These are phyloP conservation scores for Myodes glareolus DNA, from an alignment of 2,113 vertebrate genomes.

Conservation along the genomic window DNA sequence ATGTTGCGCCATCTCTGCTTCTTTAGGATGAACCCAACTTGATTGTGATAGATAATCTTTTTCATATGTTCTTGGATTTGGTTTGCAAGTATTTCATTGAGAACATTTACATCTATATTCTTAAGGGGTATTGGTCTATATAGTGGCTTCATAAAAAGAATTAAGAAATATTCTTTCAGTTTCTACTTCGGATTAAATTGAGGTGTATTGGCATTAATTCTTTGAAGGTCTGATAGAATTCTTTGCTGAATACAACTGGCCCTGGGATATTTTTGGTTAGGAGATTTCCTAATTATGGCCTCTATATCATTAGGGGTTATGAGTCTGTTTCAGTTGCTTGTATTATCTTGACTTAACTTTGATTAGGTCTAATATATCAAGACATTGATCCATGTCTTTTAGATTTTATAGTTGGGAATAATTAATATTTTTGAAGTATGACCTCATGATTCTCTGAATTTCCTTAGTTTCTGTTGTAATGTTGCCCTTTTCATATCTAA, in stretches of 20 bases:
- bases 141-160: background rate
- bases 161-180: background rate
- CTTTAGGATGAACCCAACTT: background rate
- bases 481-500: background rate
- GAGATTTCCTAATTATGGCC: background rate
- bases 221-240: background rate
- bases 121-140: background rate
- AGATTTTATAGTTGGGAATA: background rate
- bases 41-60: background rate
- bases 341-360: background rate
- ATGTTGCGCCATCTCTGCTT: background rate
- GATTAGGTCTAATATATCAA: background rate
- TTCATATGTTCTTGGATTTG: background rate
- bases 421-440: background rate
- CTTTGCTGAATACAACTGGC: background rate
- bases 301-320: background rate
- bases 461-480: background rate
- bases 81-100: background rate
- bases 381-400: background rate
- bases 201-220: background rate
- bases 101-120: background rate
- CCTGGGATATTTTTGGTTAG: background rate
- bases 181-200: background rate
- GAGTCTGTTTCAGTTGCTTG: background rate
- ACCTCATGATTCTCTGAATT: background rate